Percentiles rank a stretch among this genome's conserved stretches.
Evolutionary conservation across 2,797 vertebrate genomes (phyloP).

Genomic region (Dallia pectoralis): DNA sequence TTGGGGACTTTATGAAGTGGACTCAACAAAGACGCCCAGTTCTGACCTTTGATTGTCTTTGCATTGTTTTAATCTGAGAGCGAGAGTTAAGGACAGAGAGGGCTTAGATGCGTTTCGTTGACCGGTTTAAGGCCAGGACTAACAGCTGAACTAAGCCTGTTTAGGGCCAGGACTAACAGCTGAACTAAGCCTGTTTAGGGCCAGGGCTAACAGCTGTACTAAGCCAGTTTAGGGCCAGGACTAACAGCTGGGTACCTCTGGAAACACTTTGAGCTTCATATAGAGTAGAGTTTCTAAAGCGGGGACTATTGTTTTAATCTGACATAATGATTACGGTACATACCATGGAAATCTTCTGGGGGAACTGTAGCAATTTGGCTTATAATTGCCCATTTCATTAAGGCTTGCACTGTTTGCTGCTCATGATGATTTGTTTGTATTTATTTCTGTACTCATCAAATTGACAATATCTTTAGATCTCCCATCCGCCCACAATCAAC

Average conservation of each 20-base stretch:
- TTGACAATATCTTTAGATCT: slow-evolving; percentile 36
- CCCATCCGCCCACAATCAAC: slow-evolving; percentile 23
- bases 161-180: no score
- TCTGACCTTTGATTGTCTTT: slow-evolving; percentile 54
- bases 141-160: no score
- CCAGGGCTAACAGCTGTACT: slow-evolving; percentile 44
- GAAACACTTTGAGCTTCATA: slow-evolving; percentile 60
- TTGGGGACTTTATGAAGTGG: slow-evolving; percentile 55
- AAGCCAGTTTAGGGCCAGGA: slow-evolving; percentile 31
- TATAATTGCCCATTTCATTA: slow-evolving; percentile 56
- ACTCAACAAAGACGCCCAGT: slow-evolving; percentile 36
- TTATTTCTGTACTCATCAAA: slow-evolving; percentile 46
- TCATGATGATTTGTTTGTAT: slow-evolving; percentile 31
- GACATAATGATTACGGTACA: slow-evolving; percentile 62
- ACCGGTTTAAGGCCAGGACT: no score
- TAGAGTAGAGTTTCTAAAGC: slow-evolving; percentile 57
- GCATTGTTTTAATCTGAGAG: slow-evolving; percentile 25
- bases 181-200: slow-evolving; percentile 38
- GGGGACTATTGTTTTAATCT: slow-evolving; percentile 57
- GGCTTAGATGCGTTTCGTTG: slow-evolving; percentile 42
- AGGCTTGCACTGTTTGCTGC: slow-evolving; percentile 55
- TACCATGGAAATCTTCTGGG: slow-evolving; percentile 61
- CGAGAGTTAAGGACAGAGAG: neutral
- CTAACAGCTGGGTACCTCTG: slow-evolving; percentile 44
- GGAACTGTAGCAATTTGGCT: slow-evolving; percentile 59